Evolutionary conservation across 2,888 invertebrate genomes (phyloP).

Genomic region (Phengaris arion): DNA sequence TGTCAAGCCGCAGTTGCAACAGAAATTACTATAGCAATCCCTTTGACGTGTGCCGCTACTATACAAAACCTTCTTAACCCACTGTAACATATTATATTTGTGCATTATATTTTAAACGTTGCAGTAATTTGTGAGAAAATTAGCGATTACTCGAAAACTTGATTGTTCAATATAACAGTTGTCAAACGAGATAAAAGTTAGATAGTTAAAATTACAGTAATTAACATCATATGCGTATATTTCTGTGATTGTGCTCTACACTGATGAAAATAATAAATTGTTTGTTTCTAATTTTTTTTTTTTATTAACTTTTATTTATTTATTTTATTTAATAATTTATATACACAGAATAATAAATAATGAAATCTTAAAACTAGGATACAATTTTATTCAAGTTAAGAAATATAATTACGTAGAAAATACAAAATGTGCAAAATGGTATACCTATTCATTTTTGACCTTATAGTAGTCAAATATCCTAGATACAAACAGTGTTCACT

Average conservation of each 20-base stretch:
- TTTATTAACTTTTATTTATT: not conserved
- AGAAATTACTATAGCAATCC: constrained; percentile 60
- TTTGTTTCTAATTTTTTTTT: not conserved
- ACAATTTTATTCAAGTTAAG: not conserved
- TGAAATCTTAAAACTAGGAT: no score
- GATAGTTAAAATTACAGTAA: not conserved
- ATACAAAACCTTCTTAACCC: constrained; percentile 15
- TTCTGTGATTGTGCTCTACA: not conserved
- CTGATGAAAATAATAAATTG: not conserved
- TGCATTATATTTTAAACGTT: not conserved
- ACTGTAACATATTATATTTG: constrained; percentile 42
- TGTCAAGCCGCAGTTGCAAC: constrained; percentile 60
- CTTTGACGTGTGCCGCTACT: constrained; percentile 59
- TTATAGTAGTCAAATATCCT: not conserved
- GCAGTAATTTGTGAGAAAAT: constrained; percentile 4
- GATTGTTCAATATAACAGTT: not conserved
- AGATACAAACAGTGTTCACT: not conserved
- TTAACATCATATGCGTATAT: not conserved
- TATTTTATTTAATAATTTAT: no score
- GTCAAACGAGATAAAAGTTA: not conserved
- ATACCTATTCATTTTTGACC: not conserved
- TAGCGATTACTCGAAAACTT: not conserved
- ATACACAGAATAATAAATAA: no score
- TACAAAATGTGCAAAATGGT: not conserved
- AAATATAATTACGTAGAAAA: not conserved